Evolutionary conservation across 2,888 invertebrate genomes (phyloP), one percentile per base, ranked within the genome.

Genomic region (Dascillus cervinus): DNA sequence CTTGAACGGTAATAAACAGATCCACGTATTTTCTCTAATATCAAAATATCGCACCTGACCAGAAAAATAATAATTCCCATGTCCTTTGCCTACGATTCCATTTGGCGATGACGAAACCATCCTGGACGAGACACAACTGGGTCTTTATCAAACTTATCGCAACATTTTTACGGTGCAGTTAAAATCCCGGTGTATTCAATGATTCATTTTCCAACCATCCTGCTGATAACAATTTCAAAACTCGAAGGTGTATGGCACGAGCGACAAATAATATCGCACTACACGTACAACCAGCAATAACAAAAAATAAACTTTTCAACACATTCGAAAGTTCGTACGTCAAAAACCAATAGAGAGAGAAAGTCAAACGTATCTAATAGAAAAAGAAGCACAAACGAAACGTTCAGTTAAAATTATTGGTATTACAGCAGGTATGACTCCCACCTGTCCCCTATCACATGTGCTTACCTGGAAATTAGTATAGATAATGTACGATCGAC

Each of bases 391-490:
- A 26, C 24, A 33, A 31, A 40, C 14, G 23, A 9, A 12, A 23
- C 17, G 26, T 40, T 40, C 37, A 32, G 40, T 37, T 34, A 35
- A 9, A 30, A 17, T 29, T 22, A 26, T 33, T 25, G 25, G 23
- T 15, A 31, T 29, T 24, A 21, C 28, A 36, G 40, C 37, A 36
- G 37, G 37, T 34, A 40, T 33, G 33, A 35, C 42, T 39, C 43
- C 43, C 43, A 37, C 43, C 43, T 38, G 40, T 32, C 31, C 22
- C 29, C 32, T 8, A 17, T 34, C 27, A 29, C 23, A 23, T 29
- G 34, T 30, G 27, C 29, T 13, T 34, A 29, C 21, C n/a, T 34
- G 34, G 29, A 34, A 34, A 34, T 26, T 24, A 34, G 22, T 29
- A 25, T 29, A 33, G 28, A 28, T 32, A 26, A 15, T 26, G 26